Percentiles rank a stretch among this genome's conserved stretches.
These are phyloP conservation scores for Acrocephalus kingi DNA, from an alignment of 2,113 vertebrate genomes.

Conservation along the genomic window DNA sequence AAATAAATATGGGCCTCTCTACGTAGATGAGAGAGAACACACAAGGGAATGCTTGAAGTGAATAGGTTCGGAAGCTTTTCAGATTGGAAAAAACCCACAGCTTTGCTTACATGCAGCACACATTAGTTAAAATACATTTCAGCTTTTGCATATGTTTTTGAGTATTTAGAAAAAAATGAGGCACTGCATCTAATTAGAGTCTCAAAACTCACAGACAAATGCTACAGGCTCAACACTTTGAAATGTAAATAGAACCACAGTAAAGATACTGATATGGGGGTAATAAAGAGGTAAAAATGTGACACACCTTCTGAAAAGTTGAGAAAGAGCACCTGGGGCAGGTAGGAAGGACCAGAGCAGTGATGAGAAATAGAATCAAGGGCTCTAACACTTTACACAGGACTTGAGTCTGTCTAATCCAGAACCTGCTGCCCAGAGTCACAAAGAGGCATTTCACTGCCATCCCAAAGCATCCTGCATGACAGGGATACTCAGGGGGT, in stretches of 20 bases:
- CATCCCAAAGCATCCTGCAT: neutral
- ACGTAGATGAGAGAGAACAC: neutral
- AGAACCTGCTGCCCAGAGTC: neutral
- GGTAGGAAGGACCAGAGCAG: neutral
- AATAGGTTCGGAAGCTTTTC: neutral
- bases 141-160: neutral
- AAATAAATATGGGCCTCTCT: neutral
- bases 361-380: neutral
- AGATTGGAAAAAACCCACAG: neutral
- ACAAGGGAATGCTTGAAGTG: neutral
- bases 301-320: neutral
- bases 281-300: neutral
- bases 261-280: neutral
- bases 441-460: neutral
- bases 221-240: neutral
- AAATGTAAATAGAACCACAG: neutral
- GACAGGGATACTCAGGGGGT: fast-evolving
- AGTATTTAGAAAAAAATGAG: neutral
- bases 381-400: neutral
- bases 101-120: neutral
- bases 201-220: neutral
- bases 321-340: neutral
- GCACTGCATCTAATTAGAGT: neutral
- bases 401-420: neutral
- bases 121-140: neutral